Evolutionary conservation across 2,113 vertebrate species (phyloP).

Genomic region (Misgurnus anguillicaudatus): DNA sequence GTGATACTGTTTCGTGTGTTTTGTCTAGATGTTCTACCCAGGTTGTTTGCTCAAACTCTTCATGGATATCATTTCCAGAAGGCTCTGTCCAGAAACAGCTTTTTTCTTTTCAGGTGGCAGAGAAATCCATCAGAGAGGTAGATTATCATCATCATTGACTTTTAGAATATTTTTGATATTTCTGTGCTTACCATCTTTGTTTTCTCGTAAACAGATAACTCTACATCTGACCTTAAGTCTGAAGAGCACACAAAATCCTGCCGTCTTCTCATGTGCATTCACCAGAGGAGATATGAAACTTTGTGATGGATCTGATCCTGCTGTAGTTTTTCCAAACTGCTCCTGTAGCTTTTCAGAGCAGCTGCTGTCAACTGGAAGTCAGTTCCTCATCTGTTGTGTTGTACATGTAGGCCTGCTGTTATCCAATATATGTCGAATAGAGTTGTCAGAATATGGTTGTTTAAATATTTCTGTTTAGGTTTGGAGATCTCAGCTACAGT

Average conservation of each 20-base stretch:
- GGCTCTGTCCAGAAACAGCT: slow-evolving; percentile 53
- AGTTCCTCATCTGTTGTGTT: slow-evolving; percentile 20
- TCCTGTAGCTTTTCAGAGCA: slow-evolving; percentile 57
- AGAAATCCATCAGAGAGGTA: slow-evolving; percentile 56
- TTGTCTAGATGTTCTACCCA: slow-evolving; percentile 65
- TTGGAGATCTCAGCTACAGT: slow-evolving; percentile 47
- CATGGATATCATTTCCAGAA: slow-evolving; percentile 68
- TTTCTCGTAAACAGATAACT: slow-evolving; percentile 53
- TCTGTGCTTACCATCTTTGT: neutral
- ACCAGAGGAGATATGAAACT: neutral
- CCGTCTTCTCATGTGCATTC: slow-evolving; percentile 62
- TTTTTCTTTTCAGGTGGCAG: slow-evolving; percentile 57
- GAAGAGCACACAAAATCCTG: neutral
- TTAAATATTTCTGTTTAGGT: slow-evolving; percentile 28
- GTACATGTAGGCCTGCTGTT: neutral
- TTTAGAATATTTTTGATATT: neutral
- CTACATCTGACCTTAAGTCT: slow-evolving; percentile 54
- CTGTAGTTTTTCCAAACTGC: slow-evolving; percentile 61
- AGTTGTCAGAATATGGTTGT: neutral
- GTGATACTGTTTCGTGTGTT: neutral
- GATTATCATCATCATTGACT: neutral
- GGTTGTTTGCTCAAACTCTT: slow-evolving; percentile 59
- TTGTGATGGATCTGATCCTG: neutral
- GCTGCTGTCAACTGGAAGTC: slow-evolving; percentile 57
- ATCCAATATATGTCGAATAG: neutral